Conservation (phyloP, 2,888 invertebrate species). For the Nasonovia ribisnigri region DNA sequence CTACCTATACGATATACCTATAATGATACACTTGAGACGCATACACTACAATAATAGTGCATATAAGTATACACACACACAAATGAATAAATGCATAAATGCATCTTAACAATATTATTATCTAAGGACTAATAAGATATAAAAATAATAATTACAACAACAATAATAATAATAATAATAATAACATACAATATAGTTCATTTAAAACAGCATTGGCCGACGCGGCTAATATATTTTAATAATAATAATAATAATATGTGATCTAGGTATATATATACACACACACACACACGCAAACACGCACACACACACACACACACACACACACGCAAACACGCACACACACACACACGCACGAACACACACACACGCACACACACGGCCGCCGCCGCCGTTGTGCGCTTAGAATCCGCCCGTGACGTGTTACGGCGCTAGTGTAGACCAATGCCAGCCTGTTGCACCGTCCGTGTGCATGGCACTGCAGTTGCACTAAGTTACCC, state of each 20-base stretch:
- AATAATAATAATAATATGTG: background rate
- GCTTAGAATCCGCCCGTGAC: conserved; percentile 51
- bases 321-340: background rate
- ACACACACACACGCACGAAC: background rate
- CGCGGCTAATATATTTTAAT: background rate
- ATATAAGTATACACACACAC: background rate
- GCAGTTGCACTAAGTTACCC: conserved; percentile 60
- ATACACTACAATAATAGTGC: background rate
- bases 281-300: background rate
- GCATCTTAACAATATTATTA: background rate
- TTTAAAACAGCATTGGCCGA: background rate
- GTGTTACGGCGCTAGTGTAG: conserved; percentile 62
- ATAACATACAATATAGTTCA: background rate
- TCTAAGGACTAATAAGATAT: background rate
- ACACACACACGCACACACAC: background rate
- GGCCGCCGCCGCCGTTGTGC: conserved; percentile 5
- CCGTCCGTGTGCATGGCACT: conserved; percentile 51
- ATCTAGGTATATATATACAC: background rate
- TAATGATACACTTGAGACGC: background rate
- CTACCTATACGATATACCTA: too few relatives aligned
- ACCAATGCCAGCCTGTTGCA: conserved; percentile 61
- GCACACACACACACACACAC: background rate
- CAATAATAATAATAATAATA: background rate
- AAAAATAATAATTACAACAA: background rate
- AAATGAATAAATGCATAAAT: background rate